These are phyloP conservation scores for Mus spretus DNA, from an alignment of 2,797 vertebrate species.

Conservation along the genomic window DNA sequence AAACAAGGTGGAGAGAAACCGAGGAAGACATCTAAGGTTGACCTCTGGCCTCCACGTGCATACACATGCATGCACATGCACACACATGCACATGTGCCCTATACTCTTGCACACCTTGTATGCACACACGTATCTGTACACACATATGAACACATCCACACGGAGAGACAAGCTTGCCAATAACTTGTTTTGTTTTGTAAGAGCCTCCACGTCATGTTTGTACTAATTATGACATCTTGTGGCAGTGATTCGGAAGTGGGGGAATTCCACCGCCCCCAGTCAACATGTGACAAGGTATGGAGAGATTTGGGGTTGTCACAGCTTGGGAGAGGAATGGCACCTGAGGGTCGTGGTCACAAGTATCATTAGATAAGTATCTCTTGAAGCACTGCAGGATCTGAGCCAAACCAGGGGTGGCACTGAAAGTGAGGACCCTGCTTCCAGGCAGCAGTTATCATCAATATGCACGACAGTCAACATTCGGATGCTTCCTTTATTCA, in stretches of 20 bases:
- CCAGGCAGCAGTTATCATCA: too few species aligned
- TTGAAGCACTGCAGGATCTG: not conserved
- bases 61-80: not conserved
- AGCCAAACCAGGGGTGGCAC: accelerated
- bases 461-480: not conserved
- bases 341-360: too few species aligned
- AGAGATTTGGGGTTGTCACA: not conserved
- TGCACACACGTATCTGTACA: not conserved
- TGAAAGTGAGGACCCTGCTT: not conserved
- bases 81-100: not conserved
- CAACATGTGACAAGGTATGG: not conserved
- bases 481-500: not conserved
- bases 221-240: not conserved
- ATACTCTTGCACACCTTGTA: too few species aligned
- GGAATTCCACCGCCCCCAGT: not conserved
- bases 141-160: not conserved
- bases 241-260: not conserved
- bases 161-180: not conserved
- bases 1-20: not conserved
- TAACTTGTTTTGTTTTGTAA: not conserved
- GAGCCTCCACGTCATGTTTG: not conserved
- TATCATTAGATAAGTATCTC: not conserved
- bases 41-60: not conserved
- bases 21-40: not conserved
- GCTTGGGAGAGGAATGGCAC: too few species aligned